Evolutionary conservation across 2,797 vertebrate species (phyloP), one percentile per base, ranked within the genome.

Genomic region (Threskiornis aethiopicus): DNA sequence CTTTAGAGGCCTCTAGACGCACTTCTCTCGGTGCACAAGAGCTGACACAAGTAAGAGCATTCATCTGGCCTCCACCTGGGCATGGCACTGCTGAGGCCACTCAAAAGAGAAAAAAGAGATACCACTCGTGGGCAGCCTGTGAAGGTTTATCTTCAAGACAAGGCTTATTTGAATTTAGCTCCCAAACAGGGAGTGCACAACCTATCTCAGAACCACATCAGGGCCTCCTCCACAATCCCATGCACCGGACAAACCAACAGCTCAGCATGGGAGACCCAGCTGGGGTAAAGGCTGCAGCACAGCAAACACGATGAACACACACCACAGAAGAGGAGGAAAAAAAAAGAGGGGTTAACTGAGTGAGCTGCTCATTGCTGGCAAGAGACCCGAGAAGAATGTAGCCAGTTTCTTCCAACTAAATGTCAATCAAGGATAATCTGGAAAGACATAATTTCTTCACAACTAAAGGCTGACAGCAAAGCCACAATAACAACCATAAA

Each of bases 361-460:
- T 5, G 6, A 65, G 12, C 2, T 11, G 9, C 26, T 51, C 47
- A 11, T 9, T 6, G 31, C 6, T 64, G 26, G 57, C 39, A 70
- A 51, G 39, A 58, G 47, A 70, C 3, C 18, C 1, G 1, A 66
- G 35, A 66, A 61, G 13, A 81, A 62, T 0, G 0, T 4, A 55
- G 24, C 8, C 24, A 4, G 15, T 5, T 76, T 78, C 28, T 76
- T 64, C 42, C 21, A 71, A 13, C 3, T 35, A 75, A 66, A 62
- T 15, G 6, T 35, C 13, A 16, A 5, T 41, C 37, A 44, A 52
- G 10, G 47, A 46, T n/a, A 85, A 80, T 33, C 35, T 51, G 61
- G 9, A 93, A 33, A 87, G 35, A 65, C 1, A 49, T 13, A 58
- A 76, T 16, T 37, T 87, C 58, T 70, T 57, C 52, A 57, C 25